These are phyloP conservation scores for Centropus bengalensis DNA, from an alignment of 2,113 vertebrate species.

Conservation along the genomic window DNA sequence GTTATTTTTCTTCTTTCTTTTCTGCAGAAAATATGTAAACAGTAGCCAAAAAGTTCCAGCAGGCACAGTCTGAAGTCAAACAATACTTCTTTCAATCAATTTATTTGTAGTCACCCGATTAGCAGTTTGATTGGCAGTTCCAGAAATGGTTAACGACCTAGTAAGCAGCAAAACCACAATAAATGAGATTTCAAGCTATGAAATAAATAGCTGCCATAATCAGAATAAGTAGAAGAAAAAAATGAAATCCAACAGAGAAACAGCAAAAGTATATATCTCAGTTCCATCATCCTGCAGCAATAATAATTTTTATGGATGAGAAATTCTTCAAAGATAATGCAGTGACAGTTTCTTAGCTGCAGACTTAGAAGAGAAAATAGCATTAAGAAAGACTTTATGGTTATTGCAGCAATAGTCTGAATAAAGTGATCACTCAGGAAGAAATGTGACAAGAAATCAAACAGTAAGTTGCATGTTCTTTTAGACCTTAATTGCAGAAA, in stretches of 20 bases:
- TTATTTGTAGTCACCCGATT: background rate
- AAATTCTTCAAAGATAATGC: background rate
- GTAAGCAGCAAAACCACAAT: background rate
- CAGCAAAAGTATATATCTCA: background rate
- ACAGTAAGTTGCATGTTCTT: background rate
- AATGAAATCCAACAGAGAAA: background rate
- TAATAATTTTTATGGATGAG: background rate
- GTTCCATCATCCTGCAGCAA: background rate
- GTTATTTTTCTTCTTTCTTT: background rate
- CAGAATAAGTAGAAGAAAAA: background rate
- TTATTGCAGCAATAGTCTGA: background rate
- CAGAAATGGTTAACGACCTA: background rate
- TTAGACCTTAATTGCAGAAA: background rate
- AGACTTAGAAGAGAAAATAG: slow-evolving; percentile 1
- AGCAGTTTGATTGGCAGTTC: background rate
- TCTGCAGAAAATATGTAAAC: background rate
- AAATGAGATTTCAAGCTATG: background rate
- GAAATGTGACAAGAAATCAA: slow-evolving; percentile 12
- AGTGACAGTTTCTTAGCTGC: background rate
- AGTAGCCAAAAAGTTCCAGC: background rate
- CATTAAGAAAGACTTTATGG: slow-evolving; percentile 4
- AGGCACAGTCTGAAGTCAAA: background rate
- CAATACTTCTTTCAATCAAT: background rate
- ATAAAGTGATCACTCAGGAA: background rate
- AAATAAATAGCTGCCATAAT: background rate